These are phyloP conservation scores for Enteromius unitaeniatus DNA, from an alignment of 2,797 vertebrate genomes.

Conservation along the genomic window DNA sequence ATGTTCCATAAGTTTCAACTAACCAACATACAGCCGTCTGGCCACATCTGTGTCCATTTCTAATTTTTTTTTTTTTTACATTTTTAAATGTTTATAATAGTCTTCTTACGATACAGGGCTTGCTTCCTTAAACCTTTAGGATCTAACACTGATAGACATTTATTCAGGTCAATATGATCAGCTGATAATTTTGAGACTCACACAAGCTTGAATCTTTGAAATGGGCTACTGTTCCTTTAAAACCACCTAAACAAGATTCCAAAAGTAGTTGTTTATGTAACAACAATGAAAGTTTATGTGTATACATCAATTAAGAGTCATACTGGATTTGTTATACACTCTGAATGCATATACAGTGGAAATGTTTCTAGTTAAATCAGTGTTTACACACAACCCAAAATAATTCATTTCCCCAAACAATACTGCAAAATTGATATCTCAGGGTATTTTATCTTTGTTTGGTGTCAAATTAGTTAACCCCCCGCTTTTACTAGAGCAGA, in stretches of 20 bases:
- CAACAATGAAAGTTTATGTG: neutral
- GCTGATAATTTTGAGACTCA: neutral
- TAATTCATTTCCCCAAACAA: neutral
- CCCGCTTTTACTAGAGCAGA: neutral
- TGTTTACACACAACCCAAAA: neutral
- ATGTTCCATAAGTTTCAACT: neutral
- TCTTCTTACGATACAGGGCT: neutral
- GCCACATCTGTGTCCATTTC: neutral
- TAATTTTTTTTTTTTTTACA: neutral
- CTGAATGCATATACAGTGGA: neutral
- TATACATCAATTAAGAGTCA: neutral
- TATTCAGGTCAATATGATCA: neutral
- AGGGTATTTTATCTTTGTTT: neutral
- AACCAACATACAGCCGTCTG: neutral
- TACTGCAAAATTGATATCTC: neutral
- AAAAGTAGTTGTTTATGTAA: slow-evolving; percentile 4
- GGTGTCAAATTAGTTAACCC: neutral
- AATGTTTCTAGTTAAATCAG: neutral
- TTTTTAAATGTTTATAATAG: neutral
- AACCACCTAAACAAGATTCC: neutral
- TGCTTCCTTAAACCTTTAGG: neutral
- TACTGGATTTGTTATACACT: neutral
- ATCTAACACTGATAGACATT: neutral
- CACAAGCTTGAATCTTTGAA: neutral
- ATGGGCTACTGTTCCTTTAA: slow-evolving; percentile 14